phyloP scores from a whole-genome alignment of 2,888 invertebrate species.

The Auanema sp. region DNA sequence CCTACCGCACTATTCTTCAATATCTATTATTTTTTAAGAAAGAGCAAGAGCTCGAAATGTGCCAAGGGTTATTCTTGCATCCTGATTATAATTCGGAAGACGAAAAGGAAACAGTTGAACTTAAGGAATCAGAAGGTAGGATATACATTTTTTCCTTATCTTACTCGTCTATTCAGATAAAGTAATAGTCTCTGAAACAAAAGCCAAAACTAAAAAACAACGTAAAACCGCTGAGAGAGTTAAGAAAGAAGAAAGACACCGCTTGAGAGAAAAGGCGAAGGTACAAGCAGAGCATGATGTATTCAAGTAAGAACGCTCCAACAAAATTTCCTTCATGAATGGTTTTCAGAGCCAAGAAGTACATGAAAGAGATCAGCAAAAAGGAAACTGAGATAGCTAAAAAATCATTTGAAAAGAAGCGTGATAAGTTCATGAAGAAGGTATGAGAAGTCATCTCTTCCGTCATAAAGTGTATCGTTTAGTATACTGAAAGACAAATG shows the following conservation, averaged over 20 bases:
- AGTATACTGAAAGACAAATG: slow-evolving; percentile 26
- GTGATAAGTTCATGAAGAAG: slow-evolving; percentile 25
- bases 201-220: slow-evolving; percentile 20
- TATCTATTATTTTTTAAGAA: slow-evolving; percentile 10
- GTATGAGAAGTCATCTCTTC: slow-evolving; percentile 16
- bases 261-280: slow-evolving; percentile 11
- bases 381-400: slow-evolving; percentile 25
- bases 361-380: slow-evolving; percentile 33
- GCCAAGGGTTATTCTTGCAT: slow-evolving; percentile 32
- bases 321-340: not conserved
- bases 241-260: slow-evolving; percentile 27
- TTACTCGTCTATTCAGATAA: not conserved
- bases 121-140: slow-evolving; percentile 2
- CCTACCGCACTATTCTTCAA: not conserved
- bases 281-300: slow-evolving; percentile 10
- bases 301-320: slow-evolving; percentile 17
- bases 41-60: slow-evolving; percentile 29
- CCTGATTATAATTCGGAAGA: slow-evolving; percentile 24
- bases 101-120: slow-evolving; percentile 12
- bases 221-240: slow-evolving; percentile 18
- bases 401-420: slow-evolving; percentile 15
- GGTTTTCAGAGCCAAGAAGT: slow-evolving; percentile 33
- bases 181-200: not conserved
- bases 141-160: slow-evolving; percentile 4
- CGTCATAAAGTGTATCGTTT: not conserved